A percentile compares a stretch with the other conserved stretches of the same genome.
Evolutionary conservation across 1,140 invertebrate species (phyloP).

Genomic region (Magallana angulata): DNA sequence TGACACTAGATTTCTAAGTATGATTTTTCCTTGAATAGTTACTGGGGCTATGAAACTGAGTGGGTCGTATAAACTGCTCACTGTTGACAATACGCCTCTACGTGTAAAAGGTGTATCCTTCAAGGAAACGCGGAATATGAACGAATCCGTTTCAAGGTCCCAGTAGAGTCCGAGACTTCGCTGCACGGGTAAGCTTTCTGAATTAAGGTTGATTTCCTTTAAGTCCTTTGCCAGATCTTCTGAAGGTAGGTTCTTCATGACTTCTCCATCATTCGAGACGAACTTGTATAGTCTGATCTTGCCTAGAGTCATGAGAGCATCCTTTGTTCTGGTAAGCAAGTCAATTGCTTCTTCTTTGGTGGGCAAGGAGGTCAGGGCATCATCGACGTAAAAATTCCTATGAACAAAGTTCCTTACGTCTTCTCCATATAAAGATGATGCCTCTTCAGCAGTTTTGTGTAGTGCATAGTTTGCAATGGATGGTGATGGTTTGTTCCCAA

Average conservation of each 20-base stretch:
- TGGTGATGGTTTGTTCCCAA: constrained; percentile 43
- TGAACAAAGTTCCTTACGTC: constrained; percentile 42
- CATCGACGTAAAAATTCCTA: constrained; percentile 46
- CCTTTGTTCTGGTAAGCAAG: constrained; percentile 40
- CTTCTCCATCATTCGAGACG: too few species aligned
- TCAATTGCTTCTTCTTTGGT: constrained; percentile 39
- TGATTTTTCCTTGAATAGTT: constrained; percentile 51
- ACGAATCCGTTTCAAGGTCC: constrained; percentile 42
- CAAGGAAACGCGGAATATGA: constrained; percentile 43
- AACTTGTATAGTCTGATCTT: too few species aligned
- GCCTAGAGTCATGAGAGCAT: too few species aligned
- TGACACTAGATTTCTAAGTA: constrained; percentile 46
- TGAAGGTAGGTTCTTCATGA: too few species aligned
- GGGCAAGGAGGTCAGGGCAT: constrained; percentile 36
- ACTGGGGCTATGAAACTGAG: constrained; percentile 61
- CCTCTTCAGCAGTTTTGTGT: constrained; percentile 20
- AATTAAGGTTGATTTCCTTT: constrained; percentile 40
- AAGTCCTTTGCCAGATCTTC: constrained; percentile 39
- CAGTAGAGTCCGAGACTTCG: constrained; percentile 49
- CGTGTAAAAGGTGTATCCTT: too few species aligned
- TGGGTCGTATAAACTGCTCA: constrained; percentile 62
- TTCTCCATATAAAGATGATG: constrained; percentile 15
- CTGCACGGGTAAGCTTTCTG: constrained; percentile 40
- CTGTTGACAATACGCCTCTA: constrained; percentile 57
- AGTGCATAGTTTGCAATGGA: constrained; percentile 49